Evolutionary conservation across 2,797 vertebrate species (phyloP).

Genomic region (Botia almorhae): DNA sequence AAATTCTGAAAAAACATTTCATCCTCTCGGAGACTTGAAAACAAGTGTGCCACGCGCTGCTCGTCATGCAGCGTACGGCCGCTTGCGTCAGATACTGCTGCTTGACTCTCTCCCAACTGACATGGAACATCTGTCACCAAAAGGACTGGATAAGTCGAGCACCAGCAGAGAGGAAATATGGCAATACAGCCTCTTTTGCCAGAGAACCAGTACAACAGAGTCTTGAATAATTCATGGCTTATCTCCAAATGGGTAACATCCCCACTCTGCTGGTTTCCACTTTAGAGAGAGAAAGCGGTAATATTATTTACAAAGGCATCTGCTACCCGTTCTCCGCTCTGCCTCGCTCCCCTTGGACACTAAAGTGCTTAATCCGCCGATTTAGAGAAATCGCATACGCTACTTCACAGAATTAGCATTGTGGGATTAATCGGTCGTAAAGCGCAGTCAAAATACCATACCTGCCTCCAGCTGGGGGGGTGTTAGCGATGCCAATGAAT

Average conservation of each 20-base stretch:
- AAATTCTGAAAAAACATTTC: slow-evolving; percentile 21
- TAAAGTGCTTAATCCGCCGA: slow-evolving; percentile 74
- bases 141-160: slow-evolving; percentile 45
- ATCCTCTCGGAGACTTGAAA: slow-evolving; percentile 7
- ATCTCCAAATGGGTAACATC: slow-evolving; percentile 57
- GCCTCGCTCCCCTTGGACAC: slow-evolving; percentile 61
- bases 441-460: slow-evolving; percentile 33
- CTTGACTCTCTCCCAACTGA: slow-evolving; percentile 51
- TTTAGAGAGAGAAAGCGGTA: slow-evolving; percentile 27
- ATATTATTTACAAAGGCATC: slow-evolving; percentile 51
- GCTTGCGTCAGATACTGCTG: background rate
- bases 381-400: slow-evolving; percentile 69
- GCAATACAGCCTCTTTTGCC: slow-evolving; percentile 38
- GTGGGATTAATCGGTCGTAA: slow-evolving; percentile 67
- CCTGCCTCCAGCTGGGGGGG: background rate
- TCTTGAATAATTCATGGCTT: slow-evolving; percentile 52
- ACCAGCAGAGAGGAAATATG: slow-evolving; percentile 56
- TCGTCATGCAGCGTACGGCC: background rate
- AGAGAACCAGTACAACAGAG: slow-evolving; percentile 21
- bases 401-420: slow-evolving; percentile 67
- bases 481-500: background rate
- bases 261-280: slow-evolving; percentile 53
- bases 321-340: slow-evolving; percentile 50
- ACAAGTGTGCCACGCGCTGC: slow-evolving; percentile 7
- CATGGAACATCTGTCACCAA: slow-evolving; percentile 55